phyloP scores from a whole-genome alignment of 2,888 invertebrate species.

The Laspeyria flexula region DNA sequence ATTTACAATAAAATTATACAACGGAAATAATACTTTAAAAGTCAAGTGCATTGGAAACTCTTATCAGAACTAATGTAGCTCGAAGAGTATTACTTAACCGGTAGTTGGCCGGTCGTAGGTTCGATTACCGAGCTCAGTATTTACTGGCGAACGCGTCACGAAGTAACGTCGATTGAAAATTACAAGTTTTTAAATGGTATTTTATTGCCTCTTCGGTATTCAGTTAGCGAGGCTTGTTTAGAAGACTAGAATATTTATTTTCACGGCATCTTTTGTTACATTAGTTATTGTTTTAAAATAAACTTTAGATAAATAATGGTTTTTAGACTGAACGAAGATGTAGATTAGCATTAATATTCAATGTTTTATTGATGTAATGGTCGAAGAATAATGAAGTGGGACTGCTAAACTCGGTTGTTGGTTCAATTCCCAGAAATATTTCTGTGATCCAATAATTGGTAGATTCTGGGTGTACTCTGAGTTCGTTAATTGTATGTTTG shows the following conservation, averaged over 20 bases:
- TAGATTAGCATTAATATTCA: too few relatives aligned
- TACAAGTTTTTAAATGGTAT: constrained; percentile 58
- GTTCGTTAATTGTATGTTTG: too few relatives aligned
- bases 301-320: not conserved
- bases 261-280: not conserved
- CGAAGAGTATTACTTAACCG: constrained; percentile 45
- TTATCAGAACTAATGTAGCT: constrained; percentile 42
- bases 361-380: too few relatives aligned
- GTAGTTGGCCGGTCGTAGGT: constrained; percentile 49
- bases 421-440: too few relatives aligned
- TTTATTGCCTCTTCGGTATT: constrained; percentile 48
- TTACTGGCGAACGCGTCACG: constrained; percentile 67
- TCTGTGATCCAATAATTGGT: too few relatives aligned
- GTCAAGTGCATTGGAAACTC: constrained; percentile 22
- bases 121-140: constrained; percentile 64
- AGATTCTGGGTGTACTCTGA: too few relatives aligned
- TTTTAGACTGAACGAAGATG: too few relatives aligned
- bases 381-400: too few relatives aligned
- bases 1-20: not conserved
- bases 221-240: constrained; percentile 25
- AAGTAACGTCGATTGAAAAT: constrained; percentile 57
- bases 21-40: constrained; percentile 4
- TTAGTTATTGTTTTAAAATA: not conserved
- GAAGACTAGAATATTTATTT: not conserved
- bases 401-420: too few relatives aligned